These are phyloP conservation scores for Sialia sialis DNA, from an alignment of 2,113 vertebrate genomes.

Conservation along the genomic window DNA sequence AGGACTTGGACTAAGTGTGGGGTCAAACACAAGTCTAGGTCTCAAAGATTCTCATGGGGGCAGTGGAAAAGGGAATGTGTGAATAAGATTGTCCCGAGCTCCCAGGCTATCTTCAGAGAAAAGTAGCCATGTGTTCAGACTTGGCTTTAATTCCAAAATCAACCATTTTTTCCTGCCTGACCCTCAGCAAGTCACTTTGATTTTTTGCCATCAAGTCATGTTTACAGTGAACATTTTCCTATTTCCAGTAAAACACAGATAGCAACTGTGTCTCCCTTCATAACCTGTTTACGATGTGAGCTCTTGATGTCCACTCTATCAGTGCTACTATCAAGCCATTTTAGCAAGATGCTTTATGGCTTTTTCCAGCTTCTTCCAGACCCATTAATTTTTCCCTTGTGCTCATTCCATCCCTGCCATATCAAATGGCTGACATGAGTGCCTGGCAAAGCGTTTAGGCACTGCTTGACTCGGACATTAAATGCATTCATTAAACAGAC, in stretches of 20 bases:
- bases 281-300: background rate
- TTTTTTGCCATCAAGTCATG: background rate
- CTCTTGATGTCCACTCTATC: background rate
- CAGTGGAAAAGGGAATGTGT: background rate
- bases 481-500: background rate
- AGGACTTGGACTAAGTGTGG: background rate
- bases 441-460: background rate
- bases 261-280: background rate
- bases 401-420: background rate
- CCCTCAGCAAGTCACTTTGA: background rate
- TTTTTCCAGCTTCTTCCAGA: background rate
- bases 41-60: background rate
- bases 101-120: background rate
- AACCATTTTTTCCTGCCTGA: background rate
- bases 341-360: background rate
- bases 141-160: background rate
- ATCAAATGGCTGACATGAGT: rapidly evolving
- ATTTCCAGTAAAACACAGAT: background rate
- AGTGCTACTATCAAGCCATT: background rate
- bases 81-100: background rate
- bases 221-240: background rate
- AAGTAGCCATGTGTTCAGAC: background rate
- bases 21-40: background rate
- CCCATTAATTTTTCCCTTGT: background rate
- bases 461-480: background rate